phyloP scores from a whole-genome alignment of 1,140 invertebrate genomes.

The Pinna nobilis region DNA sequence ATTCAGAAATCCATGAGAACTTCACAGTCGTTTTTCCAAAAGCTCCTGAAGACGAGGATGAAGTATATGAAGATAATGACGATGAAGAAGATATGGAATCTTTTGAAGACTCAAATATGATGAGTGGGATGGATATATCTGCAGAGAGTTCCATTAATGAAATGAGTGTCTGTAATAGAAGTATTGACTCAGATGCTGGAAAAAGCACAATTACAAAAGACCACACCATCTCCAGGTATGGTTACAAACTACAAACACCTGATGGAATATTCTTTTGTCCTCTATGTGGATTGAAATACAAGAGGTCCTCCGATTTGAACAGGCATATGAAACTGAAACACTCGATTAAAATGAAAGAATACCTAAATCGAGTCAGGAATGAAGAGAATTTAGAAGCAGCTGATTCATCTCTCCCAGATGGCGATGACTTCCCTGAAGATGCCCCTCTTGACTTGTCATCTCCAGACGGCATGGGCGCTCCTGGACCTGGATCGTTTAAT shows the following conservation, averaged over 20 bases:
- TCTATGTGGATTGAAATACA: constrained; percentile 70
- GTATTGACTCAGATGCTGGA: neutral
- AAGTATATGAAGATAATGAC: constrained; percentile 8
- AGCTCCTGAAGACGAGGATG: constrained; percentile 13
- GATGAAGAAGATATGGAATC: neutral
- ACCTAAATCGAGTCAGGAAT: constrained; percentile 34
- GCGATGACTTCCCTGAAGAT: neutral
- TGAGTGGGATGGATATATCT: neutral
- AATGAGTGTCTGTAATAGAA: neutral
- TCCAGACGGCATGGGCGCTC: too few relatives aligned
- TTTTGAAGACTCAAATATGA: neutral
- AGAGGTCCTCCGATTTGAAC: constrained; percentile 71
- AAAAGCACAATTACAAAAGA: neutral
- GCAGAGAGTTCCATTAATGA: neutral
- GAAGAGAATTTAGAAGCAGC: neutral
- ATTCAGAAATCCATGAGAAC: constrained; percentile 54
- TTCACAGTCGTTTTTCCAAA: constrained; percentile 8
- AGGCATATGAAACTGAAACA: constrained; percentile 75
- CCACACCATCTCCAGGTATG: constrained; percentile 1
- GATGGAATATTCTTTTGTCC: constrained; percentile 79
- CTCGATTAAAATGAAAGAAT: constrained; percentile 59
- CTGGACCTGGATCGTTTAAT: too few relatives aligned
- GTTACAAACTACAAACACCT: constrained; percentile 17
- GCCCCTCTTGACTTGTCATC: neutral
- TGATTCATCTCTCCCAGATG: neutral